Evolutionary conservation across 2,113 vertebrate genomes (phyloP), one percentile per base, ranked within the genome.

Genomic region (Cepphus grylle): DNA sequence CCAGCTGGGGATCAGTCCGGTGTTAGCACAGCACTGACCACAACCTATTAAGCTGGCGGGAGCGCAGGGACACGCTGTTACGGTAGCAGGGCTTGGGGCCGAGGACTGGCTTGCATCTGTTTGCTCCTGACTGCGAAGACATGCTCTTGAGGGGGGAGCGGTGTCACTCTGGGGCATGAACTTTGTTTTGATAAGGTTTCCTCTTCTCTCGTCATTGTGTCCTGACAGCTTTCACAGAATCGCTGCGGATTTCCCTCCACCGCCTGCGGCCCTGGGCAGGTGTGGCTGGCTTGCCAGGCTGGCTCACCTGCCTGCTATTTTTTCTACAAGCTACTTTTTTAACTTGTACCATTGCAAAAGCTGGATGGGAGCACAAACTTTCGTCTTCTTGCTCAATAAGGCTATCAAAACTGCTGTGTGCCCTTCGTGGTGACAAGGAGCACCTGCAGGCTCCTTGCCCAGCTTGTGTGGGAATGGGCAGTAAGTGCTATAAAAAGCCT

Each of bases 191-290:
- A 38, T 36, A 36, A 49, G 40, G 32, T 53, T 80, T 82, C 27
- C 11, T 78, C 10, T 18, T 86, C 25, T 56, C 32, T 71, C 23
- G 10, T n/a, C 32, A 5, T 34, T 40, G 40, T 40, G 58, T 58
- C 30, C 45, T 25, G 26, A 43, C 3, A 4, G 8, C 21, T 78
- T 79, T 53, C 59, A 85, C 21, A 36, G 61, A 78, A 74, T 40
- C 3, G 1, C 47, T 91, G 56, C 0, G 0, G 22, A 71, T 56
- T 86, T 91, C 26, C 50, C 56, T 45, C 66, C 0, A 0, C 34
- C 5, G 0, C 71, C 58, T 63, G 14, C 1, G 3, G 29, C 66
- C 27, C 18, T 50, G 40, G 47, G 34, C 22, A 63, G 47, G 45
- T 34, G 17, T 40, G 63, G 38, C 38, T 13, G 11, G 27, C 22